Conservation (phyloP, 2,797 vertebrate species). For the Enteromius anoplus region DNA sequence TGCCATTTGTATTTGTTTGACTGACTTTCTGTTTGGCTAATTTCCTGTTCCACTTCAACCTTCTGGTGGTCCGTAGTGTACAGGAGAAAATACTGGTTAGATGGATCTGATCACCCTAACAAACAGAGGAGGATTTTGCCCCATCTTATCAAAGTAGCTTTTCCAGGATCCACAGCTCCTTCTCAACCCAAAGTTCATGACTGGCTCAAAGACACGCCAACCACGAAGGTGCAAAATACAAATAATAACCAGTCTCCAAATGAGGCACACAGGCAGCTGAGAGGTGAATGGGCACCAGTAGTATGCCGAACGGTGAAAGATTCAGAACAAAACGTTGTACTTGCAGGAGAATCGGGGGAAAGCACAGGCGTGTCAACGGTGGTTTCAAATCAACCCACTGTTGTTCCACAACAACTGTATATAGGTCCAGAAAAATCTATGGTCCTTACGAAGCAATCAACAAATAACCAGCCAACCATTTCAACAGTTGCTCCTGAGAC, state of each 20-base stretch:
- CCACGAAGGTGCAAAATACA: background rate
- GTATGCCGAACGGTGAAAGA: constrained; percentile 69
- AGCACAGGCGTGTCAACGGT: background rate
- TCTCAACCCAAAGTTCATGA: constrained; percentile 26
- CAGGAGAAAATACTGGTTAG: constrained; percentile 79
- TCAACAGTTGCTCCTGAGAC: background rate
- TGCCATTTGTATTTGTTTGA: constrained; percentile 42
- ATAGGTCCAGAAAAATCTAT: background rate
- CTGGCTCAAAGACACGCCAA: constrained; percentile 35
- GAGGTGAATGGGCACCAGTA: constrained; percentile 61
- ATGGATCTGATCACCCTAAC: constrained; percentile 75
- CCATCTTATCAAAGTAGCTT: constrained; percentile 66
- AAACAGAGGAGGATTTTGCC: constrained; percentile 73
- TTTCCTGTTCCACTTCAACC: constrained; percentile 73
- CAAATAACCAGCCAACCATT: background rate
- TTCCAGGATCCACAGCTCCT: constrained; percentile 53
- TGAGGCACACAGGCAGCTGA: constrained; percentile 35
- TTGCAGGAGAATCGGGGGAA: background rate
- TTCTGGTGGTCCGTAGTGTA: constrained; percentile 75
- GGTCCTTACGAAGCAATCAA: background rate
- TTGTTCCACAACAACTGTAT: background rate
- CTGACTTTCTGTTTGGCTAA: constrained; percentile 67
- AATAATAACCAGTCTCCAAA: background rate
- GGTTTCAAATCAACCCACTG: constrained; percentile 1
- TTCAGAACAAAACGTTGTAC: background rate